These are phyloP conservation scores for Silurus lanzhouensis DNA, from an alignment of 2,797 vertebrate species.

Conservation along the genomic window DNA sequence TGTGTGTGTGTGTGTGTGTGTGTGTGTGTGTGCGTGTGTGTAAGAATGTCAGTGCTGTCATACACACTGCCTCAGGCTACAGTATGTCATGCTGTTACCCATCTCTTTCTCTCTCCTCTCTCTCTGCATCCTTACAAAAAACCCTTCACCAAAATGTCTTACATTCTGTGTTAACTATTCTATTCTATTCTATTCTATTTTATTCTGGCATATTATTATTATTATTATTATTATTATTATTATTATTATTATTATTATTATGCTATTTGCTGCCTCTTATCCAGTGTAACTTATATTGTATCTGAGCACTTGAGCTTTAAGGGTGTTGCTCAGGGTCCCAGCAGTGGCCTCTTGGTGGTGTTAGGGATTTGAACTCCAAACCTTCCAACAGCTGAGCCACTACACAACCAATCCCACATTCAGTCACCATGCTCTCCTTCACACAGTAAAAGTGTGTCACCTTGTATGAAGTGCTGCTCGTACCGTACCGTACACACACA, in stretches of 20 bases:
- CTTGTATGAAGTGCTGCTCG: not conserved
- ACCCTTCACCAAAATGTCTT: not conserved
- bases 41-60: not conserved
- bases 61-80: conserved; percentile 24
- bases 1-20: conserved; percentile 27
- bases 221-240: conserved; percentile 17
- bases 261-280: too few species aligned
- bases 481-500: not conserved
- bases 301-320: too few species aligned
- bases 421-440: not conserved
- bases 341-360: too few species aligned
- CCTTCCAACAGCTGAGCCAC: too few species aligned
- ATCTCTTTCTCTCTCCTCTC: not conserved
- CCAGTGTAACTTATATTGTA: too few species aligned
- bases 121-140: not conserved
- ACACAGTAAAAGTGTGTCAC: not conserved
- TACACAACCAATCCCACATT: not conserved
- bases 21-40: conserved; percentile 12
- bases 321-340: too few species aligned
- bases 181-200: not conserved
- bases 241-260: too few species aligned
- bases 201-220: not conserved
- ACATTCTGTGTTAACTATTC: not conserved
- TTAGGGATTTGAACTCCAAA: too few species aligned
- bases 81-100: conserved; percentile 6